Evolutionary conservation across 2,113 vertebrate genomes (phyloP), one percentile per base, ranked within the genome.

Genomic region (Saimiri boliviensis): DNA sequence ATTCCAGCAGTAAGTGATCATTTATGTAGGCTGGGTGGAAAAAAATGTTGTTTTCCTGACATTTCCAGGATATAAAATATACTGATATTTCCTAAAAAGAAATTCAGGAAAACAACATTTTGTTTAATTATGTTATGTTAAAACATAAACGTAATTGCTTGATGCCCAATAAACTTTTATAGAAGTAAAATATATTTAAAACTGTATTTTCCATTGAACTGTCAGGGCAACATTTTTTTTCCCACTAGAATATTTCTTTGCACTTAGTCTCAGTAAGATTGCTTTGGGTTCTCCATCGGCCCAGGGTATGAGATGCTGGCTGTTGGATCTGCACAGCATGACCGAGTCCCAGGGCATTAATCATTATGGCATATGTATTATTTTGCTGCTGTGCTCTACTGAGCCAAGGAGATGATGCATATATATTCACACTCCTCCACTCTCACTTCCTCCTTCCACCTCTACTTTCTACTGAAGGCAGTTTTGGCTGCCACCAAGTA

Each of bases 381-480:
- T 89, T 71, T 92, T 45, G 52, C 66, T 84, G 42, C 83, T 76
- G 54, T 81, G 49, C 37, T 63, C 23, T 83, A 47, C 82, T 80
- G 83, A 85, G 86, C 74, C 94, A 89, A 94, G 74, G 45, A 93
- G 49, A 81, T 87, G 86, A 95, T 92, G 58, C 35, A 23, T 73
- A 30, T 45, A 40, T 80, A 86, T 94, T 93, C 93, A 82, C 71
- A 94, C 91, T 95, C 93, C 60, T 77, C 93, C 83, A 54, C 23
- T 11, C 60, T 63, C 91, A 40, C 60, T 30, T 83, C 58, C 27
- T 49, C 81, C 74, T 82, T 60, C 47, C n/a, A 52, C 77, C 81
- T 88, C 84, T n/a, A 74, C 52, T 91, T 93, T 96, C 66, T 83
- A 60, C 80, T 56, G 56, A 94, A 94, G 88, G 54, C 76, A 95